Percentiles rank a stretch among this genome's conserved stretches.
These are phyloP conservation scores for Larimichthys polyactis DNA, from an alignment of 2,113 vertebrate genomes.

Conservation along the genomic window DNA sequence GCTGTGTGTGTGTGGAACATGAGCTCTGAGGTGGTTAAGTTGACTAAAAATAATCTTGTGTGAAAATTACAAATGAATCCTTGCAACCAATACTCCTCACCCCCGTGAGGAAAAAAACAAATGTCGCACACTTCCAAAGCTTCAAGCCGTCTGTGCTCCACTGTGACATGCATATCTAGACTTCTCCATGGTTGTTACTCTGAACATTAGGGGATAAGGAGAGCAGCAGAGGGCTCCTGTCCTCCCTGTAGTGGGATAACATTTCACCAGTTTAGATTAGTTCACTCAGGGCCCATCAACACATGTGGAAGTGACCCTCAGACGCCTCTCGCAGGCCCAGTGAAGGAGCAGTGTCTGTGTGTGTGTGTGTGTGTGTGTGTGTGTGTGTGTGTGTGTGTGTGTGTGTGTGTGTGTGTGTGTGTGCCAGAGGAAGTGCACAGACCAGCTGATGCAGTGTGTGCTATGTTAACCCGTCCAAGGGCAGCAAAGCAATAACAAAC, in stretches of 20 bases:
- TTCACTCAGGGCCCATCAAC: constrained; percentile 72
- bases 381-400: neutral
- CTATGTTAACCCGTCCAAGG: constrained; percentile 86
- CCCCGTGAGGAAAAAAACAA: neutral
- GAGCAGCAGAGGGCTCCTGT: constrained; percentile 47
- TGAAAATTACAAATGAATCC: neutral
- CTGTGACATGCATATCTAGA: neutral
- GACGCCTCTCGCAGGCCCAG: constrained; percentile 27
- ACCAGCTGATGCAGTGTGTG: constrained; percentile 78
- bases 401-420: constrained; percentile 14
- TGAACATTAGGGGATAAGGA: constrained; percentile 37
- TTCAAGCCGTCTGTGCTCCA: neutral
- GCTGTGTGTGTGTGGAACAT: neutral
- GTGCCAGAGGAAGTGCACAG: constrained; percentile 65
- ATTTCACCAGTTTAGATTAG: constrained; percentile 81
- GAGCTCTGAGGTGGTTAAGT: no score
- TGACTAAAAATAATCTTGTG: neutral
- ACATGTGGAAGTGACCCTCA: constrained; percentile 77
- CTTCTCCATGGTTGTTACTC: neutral
- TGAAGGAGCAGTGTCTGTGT: constrained; percentile 35
- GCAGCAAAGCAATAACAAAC: constrained; percentile 87
- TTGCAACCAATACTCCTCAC: neutral
- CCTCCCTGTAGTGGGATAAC: constrained; percentile 70
- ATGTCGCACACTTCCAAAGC: neutral
- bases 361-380: constrained; percentile 39